Percentiles rank a stretch among this genome's conserved stretches.
These are phyloP conservation scores for Rhinichthys osculus DNA, from an alignment of 2,797 vertebrate species.

Conservation along the genomic window DNA sequence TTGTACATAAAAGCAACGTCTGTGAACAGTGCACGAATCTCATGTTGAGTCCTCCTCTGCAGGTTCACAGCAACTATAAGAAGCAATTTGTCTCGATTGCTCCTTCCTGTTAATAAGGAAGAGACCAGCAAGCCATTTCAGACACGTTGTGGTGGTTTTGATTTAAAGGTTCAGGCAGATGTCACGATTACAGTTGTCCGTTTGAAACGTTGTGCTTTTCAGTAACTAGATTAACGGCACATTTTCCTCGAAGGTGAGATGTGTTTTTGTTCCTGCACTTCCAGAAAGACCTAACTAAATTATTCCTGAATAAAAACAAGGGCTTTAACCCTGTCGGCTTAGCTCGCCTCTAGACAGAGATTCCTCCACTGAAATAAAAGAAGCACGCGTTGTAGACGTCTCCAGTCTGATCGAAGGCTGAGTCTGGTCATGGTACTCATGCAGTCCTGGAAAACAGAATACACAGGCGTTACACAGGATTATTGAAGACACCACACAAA, in stretches of 20 bases:
- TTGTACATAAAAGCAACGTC: conserved; percentile 1
- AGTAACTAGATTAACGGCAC: conserved; percentile 44
- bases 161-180: conserved; percentile 40
- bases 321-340: conserved; percentile 66
- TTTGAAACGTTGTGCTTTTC: conserved; percentile 2
- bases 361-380: conserved; percentile 62
- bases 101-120: conserved; percentile 7
- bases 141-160: neutral
- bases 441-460: conserved; percentile 72
- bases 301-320: conserved; percentile 57
- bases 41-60: neutral
- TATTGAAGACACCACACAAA: conserved; percentile 74
- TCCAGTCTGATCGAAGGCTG: conserved; percentile 60
- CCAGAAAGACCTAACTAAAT: conserved; percentile 64
- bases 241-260: conserved; percentile 70
- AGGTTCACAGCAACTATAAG: conserved; percentile 6
- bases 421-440: conserved; percentile 77
- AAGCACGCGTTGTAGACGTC: conserved; percentile 38
- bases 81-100: neutral
- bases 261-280: conserved; percentile 54
- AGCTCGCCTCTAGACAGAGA: conserved; percentile 66
- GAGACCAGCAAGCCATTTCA: conserved; percentile 26
- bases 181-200: conserved; percentile 15
- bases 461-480: conserved; percentile 81
- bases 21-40: neutral